Evolutionary conservation across 2,797 vertebrate species (phyloP).

Genomic region (Cirrhinus molitorella): DNA sequence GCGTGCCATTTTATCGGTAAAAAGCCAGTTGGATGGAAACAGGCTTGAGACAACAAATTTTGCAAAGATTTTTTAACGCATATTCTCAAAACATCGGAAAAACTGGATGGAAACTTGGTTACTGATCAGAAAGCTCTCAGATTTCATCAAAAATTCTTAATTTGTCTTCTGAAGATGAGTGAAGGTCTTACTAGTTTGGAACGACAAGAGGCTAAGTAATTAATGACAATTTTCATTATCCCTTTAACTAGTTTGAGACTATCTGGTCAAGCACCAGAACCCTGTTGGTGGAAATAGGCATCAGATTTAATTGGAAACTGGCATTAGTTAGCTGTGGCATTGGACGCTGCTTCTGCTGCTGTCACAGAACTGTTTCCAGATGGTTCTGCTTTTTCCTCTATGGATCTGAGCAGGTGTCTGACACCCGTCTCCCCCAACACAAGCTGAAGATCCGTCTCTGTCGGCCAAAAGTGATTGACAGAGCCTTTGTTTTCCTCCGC

Average conservation of each 20-base stretch:
- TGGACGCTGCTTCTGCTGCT: not conserved
- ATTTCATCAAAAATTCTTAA: too few species aligned
- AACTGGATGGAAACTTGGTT: too few species aligned
- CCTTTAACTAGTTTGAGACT: not conserved
- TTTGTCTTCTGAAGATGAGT: too few species aligned
- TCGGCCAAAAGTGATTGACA: constrained; percentile 69
- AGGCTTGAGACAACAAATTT: too few species aligned
- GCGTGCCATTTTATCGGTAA: too few species aligned
- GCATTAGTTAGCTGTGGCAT: constrained; percentile 40
- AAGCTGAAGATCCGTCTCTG: constrained; percentile 62
- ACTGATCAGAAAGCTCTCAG: too few species aligned
- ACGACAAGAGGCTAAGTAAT: too few species aligned
- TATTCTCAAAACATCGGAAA: too few species aligned
- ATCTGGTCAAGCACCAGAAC: not conserved
- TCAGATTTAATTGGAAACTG: constrained; percentile 57
- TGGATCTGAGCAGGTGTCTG: constrained; percentile 34
- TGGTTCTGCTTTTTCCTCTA: not conserved
- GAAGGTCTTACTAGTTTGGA: too few species aligned
- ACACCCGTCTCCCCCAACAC: not conserved
- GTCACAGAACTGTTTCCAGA: constrained; percentile 31
- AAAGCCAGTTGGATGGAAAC: too few species aligned
- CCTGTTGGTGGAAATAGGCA: not conserved
- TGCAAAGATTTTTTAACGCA: too few species aligned
- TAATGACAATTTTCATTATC: too few species aligned
- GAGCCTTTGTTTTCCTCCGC: constrained; percentile 67